Evolutionary conservation across 2,113 vertebrate genomes (phyloP), one percentile per base, ranked within the genome.

Genomic region (Saccopteryx leptura): DNA sequence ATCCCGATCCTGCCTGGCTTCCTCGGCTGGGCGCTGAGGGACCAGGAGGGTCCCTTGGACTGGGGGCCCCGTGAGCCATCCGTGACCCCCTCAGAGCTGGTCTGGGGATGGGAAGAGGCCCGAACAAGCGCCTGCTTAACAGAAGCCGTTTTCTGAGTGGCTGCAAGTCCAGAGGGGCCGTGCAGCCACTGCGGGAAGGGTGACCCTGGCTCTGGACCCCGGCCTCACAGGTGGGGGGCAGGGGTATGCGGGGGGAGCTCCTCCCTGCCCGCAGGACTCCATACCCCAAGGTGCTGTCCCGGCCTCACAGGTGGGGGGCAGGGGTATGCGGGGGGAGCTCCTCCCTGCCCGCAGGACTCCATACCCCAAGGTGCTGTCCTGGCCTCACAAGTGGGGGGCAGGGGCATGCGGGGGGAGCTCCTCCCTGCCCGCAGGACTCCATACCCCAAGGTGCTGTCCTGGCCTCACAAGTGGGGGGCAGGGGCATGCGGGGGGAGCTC

Each of bases 11-110:
- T 18, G 11, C 0, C 17, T 3, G 39, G 24, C 63, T 26, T 2
- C 7, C 48, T 48, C 2, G 9, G 81, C 28, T 8, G 15, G 82
- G 69, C 11, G 46, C 17, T 9, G 21, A 19, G 24, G 31, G 26
- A 65, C 60, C 4, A 3, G 56, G 65, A 18, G n/a, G 8, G 26
- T 3, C n/a, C n/a, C 61, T n/a, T 26, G 11, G 23, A 17, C 6
- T 19, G 0, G 8, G 0, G 11, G 76, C 65, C 79, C 52, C 0
- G 0, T 0, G 10, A 19, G 7, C 23, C 9, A 1, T 7, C 15
- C 17, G 4, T 0, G 0, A 4, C 8, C 26, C 15, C 31, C 21
- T 28, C 7, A 4, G 54, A 4, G 33, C 6, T 71, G 76, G 48
- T 60, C 13, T 75, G 6, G 9, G 2, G 0, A 24, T 3, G 52